phyloP scores from a whole-genome alignment of 2,888 invertebrate species.

The Melieria crassipennis region DNA sequence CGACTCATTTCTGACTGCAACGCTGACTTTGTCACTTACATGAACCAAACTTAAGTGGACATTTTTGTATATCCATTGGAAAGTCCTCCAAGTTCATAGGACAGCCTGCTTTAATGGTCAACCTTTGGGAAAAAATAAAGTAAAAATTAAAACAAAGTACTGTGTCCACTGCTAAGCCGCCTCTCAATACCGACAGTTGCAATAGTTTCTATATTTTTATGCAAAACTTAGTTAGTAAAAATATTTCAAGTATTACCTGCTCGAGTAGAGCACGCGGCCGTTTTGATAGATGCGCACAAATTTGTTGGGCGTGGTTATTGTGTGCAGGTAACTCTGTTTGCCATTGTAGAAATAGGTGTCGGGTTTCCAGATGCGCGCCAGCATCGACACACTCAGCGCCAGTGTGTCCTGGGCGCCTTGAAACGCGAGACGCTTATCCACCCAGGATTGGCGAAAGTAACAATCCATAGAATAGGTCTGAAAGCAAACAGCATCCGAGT shows the following conservation, averaged over 20 bases:
- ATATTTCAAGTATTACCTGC: slow-evolving; percentile 68
- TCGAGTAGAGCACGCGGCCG: slow-evolving; percentile 79
- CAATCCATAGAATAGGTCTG: slow-evolving; percentile 89
- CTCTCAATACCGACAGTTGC: not conserved
- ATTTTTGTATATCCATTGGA: slow-evolving; percentile 85
- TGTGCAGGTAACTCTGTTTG: slow-evolving; percentile 83
- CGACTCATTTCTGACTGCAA: too few relatives aligned
- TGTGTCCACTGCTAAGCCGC: not conserved
- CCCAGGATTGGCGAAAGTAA: slow-evolving; percentile 88
- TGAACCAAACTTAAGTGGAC: slow-evolving; percentile 82
- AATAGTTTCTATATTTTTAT: not conserved
- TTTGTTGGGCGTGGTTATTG: slow-evolving; percentile 86
- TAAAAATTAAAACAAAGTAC: slow-evolving; percentile 1
- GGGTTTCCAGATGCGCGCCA: slow-evolving; percentile 85
- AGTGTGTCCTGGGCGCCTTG: slow-evolving; percentile 73
- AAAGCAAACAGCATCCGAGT: slow-evolving; percentile 40
- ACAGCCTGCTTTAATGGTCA: slow-evolving; percentile 85
- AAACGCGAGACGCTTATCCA: slow-evolving; percentile 80
- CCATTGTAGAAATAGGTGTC: slow-evolving; percentile 88
- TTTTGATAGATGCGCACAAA: slow-evolving; percentile 81
- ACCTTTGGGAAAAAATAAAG: slow-evolving; percentile 64
- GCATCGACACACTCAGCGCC: slow-evolving; percentile 81
- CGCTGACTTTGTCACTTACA: slow-evolving; percentile 71
- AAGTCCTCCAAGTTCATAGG: slow-evolving; percentile 87
- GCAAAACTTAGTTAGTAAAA: not conserved